These are phyloP conservation scores for Dasypus novemcinctus DNA, from an alignment of 2,113 vertebrate species.

Conservation along the genomic window DNA sequence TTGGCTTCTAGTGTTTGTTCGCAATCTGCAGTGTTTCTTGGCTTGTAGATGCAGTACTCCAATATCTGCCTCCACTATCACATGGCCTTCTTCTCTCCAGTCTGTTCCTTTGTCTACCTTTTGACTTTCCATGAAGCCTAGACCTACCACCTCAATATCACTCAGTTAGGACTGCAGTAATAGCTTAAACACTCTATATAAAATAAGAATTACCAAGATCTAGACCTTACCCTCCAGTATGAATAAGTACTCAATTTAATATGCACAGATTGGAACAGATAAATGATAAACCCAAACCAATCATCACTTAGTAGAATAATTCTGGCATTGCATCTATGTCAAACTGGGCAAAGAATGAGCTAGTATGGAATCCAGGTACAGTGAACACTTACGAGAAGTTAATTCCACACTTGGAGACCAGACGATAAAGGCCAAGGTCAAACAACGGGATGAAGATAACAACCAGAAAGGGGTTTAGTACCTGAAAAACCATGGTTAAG, in stretches of 20 bases:
- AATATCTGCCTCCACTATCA: no score
- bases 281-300: conserved; percentile 14
- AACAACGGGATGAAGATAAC: conserved; percentile 95
- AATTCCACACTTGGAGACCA: conserved; percentile 89
- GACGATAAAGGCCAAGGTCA: conserved; percentile 94
- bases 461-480: conserved; percentile 96
- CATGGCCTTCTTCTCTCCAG: no score
- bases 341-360: conserved; percentile 30
- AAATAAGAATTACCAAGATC: not conserved
- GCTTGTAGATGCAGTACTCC: no score
- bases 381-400: conserved; percentile 92
- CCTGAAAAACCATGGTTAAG: conserved; percentile 85
- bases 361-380: not conserved
- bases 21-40: no score
- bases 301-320: conserved; percentile 2
- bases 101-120: no score
- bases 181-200: not conserved
- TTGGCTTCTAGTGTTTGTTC: no score
- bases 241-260: not conserved
- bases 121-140: not conserved
- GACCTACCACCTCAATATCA: not conserved
- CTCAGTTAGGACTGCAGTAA: not conserved
- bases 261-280: not conserved
- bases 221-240: not conserved
- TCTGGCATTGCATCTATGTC: not conserved